Conservation (phyloP, 64 coral and sea anemone species). For the Platygyra sinensis region DNA sequence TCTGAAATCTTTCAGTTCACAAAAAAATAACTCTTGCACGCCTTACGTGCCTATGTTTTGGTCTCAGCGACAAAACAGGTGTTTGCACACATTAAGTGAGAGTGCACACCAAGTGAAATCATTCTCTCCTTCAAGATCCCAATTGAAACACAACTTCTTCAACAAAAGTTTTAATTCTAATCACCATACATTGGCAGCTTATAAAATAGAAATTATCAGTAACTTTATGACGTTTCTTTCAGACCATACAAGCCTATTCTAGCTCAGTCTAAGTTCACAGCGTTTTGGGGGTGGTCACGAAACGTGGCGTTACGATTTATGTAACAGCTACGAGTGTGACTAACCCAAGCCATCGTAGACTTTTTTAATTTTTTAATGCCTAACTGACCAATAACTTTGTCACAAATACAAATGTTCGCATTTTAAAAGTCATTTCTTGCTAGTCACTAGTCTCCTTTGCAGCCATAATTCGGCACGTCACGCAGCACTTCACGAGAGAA, state of each 20-base stretch:
- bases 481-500: background rate
- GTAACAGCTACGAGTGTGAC: background rate
- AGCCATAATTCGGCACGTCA: background rate
- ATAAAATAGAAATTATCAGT: conserved; percentile 55
- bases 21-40: too few species aligned
- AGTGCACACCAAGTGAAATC: too few species aligned
- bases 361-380: background rate
- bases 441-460: background rate
- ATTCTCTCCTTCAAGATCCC: too few species aligned
- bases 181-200: conserved; percentile 32
- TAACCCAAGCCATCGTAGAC: background rate
- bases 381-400: background rate
- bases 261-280: background rate
- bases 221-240: conserved; percentile 22
- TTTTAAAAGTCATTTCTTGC: conserved; percentile 1
- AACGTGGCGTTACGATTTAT: background rate
- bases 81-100: too few species aligned
- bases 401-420: conserved; percentile 38
- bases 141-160: background rate
- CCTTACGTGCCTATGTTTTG: too few species aligned
- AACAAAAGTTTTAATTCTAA: conserved; percentile 29
- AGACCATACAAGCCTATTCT: background rate
- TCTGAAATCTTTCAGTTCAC: too few species aligned
- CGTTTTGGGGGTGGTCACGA: background rate
- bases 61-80: too few species aligned